These are phyloP conservation scores for Tribolium freemani DNA, from an alignment of 2,888 invertebrate genomes.

Conservation along the genomic window DNA sequence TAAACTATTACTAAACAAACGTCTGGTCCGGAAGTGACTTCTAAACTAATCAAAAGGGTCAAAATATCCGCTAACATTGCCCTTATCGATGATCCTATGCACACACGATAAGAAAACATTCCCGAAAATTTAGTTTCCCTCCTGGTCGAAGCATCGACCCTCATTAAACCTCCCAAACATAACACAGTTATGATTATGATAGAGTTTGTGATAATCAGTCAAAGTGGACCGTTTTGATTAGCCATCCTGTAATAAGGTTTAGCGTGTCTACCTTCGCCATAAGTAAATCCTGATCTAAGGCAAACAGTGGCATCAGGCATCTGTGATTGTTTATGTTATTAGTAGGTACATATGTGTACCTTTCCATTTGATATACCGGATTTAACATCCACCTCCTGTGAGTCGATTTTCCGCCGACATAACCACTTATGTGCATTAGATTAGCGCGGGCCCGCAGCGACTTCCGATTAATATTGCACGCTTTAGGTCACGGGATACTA, in stretches of 20 bases:
- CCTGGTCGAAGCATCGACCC: too few relatives aligned
- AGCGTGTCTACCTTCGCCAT: too few relatives aligned
- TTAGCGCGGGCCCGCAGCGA: constrained; percentile 55
- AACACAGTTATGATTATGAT: constrained; percentile 1
- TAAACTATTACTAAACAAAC: too few relatives aligned
- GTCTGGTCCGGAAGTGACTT: too few relatives aligned
- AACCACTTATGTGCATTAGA: constrained; percentile 54
- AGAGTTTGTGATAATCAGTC: neutral
- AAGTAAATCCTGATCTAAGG: neutral
- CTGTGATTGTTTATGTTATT: constrained; percentile 37
- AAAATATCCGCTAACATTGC: too few relatives aligned
- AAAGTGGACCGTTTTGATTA: constrained; percentile 13
- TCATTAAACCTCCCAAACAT: neutral
- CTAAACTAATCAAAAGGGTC: too few relatives aligned
- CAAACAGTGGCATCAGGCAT: constrained; percentile 28
- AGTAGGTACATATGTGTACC: constrained; percentile 41
- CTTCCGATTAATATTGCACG: constrained; percentile 57
- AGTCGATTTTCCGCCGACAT: constrained; percentile 47
- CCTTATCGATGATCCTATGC: too few relatives aligned
- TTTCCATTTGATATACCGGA: constrained; percentile 51
- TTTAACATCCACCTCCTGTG: constrained; percentile 47
- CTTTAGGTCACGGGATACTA: constrained; percentile 49
- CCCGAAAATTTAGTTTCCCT: too few relatives aligned
- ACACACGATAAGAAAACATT: too few relatives aligned
- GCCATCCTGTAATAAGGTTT: neutral